Evolutionary conservation across 2,113 vertebrate species (phyloP).

Genomic region (Nyctereutes procyonoides): DNA sequence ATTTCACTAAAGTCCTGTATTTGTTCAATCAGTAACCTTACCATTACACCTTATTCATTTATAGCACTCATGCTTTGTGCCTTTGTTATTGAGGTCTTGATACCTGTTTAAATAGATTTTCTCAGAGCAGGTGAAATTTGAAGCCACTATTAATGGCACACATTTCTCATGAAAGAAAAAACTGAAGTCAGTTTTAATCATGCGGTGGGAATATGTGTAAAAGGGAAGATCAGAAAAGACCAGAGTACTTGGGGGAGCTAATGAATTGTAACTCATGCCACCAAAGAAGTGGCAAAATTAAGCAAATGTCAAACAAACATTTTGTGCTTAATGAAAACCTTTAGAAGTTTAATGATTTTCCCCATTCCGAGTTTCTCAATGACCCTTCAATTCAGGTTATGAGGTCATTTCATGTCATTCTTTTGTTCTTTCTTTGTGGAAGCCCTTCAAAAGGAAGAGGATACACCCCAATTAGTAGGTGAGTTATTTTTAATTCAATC

Average conservation of each 20-base stretch:
- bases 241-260: not conserved
- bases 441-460: accelerated
- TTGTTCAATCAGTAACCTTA: not conserved
- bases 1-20: not conserved
- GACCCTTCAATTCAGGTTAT: not conserved
- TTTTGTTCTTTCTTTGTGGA: conserved; percentile 9
- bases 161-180: not conserved
- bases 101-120: not conserved
- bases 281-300: not conserved
- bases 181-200: not conserved
- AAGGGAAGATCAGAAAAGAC: not conserved
- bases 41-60: not conserved
- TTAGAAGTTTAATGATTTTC: not conserved
- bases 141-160: not conserved
- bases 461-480: not conserved
- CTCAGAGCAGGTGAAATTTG: not conserved
- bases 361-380: not conserved
- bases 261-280: not conserved
- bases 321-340: not conserved
- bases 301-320: not conserved
- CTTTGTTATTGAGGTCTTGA: not conserved
- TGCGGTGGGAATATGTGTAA: not conserved
- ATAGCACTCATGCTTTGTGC: not conserved
- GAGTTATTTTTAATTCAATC: conserved; percentile 7
- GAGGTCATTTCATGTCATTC: not conserved